Base-by-base conservation (phyloP, 2,113 vertebrate genomes). In the Sinocyclocheilus grahami region DNA sequence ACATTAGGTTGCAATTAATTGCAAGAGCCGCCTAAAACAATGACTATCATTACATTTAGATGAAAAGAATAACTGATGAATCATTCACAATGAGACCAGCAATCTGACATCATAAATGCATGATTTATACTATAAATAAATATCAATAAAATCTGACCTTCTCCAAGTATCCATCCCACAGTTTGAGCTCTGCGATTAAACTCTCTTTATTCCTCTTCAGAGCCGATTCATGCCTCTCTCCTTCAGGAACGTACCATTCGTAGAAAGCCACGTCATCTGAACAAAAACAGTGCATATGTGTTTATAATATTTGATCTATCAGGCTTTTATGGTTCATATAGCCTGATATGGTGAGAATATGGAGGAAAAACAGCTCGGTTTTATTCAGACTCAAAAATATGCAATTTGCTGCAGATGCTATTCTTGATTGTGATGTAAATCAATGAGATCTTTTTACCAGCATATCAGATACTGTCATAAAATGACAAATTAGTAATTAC, bases 121-220 rank as follows among this genome's bases (percentile, higher is more conserved):
- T 67, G 2, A 14, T 67, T 30, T 27, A 27, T 67, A 30, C 8
- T 12, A 30, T 4, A 8, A 69, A 69, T 69, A 69, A 37, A 33
- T 69, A 33, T 33, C 6, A 69, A 16, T 22, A 14, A 58, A 39
- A 14, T 5, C 0, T 1, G 85, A 94, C 94, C 92, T 93, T 92
- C 74, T 88, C 5, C 84, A 95, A 24, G 87, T 96, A 92, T n/a
- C 88, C 87, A 65, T 96, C 94, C 95, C 95, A 96, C 39, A 95
- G 80, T 53, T 91, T 88, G 39, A 95, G 0, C 78, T 96, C 95
- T 1, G 53, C 6, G 0, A 1, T 30, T 74, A 95, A 82, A 2
- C 42, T 77, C 30, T 94, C 92, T 22, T 4, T 85, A 87, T 94
- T 91, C 81, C 95, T 92, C 85, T 93, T 69, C 27, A 92, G 0